A percentile compares a stretch with the other conserved stretches of the same genome.
Evolutionary conservation across 2,888 invertebrate genomes (phyloP).

Genomic region (Leptopilina myrica): DNA sequence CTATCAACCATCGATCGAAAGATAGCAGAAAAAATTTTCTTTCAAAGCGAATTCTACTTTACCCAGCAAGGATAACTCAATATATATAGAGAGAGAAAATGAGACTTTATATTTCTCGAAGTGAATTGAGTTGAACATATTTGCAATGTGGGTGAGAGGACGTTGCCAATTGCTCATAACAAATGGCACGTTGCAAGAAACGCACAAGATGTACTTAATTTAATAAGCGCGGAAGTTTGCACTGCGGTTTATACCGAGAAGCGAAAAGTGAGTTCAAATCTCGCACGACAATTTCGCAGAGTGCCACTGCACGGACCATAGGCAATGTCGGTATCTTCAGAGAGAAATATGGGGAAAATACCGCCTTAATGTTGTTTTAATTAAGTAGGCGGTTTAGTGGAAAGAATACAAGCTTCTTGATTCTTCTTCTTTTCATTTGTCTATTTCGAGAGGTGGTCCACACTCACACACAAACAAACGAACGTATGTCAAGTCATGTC

Average conservation of each 20-base stretch:
- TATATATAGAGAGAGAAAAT: constrained; percentile 6
- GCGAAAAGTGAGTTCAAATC: constrained; percentile 30
- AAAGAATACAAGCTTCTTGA: constrained; percentile 57
- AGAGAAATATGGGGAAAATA: constrained; percentile 39
- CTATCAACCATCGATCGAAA: constrained; percentile 9
- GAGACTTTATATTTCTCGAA: constrained; percentile 43
- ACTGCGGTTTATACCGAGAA: constrained; percentile 49
- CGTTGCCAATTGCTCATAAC: constrained; percentile 58
- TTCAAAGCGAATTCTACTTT: neutral
- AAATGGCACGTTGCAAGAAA: constrained; percentile 53
- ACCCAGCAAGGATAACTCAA: constrained; percentile 38
- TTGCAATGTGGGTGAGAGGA: constrained; percentile 39
- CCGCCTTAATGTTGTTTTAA: constrained; percentile 74
- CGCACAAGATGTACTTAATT: constrained; percentile 59
- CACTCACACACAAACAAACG: constrained; percentile 43
- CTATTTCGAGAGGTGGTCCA: constrained; percentile 69
- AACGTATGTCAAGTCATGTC: constrained; percentile 69
- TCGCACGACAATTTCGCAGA: constrained; percentile 22
- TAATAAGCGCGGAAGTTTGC: constrained; percentile 66
- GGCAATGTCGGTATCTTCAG: constrained; percentile 38
- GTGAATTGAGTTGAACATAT: constrained; percentile 53
- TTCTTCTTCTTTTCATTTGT: constrained; percentile 55
- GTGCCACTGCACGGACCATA: constrained; percentile 36
- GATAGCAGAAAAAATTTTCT: neutral
- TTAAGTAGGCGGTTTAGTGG: constrained; percentile 74